Evolutionary conservation across 2,797 vertebrate genomes (phyloP), one percentile per base, ranked within the genome.

Genomic region (Diceros bicornis): DNA sequence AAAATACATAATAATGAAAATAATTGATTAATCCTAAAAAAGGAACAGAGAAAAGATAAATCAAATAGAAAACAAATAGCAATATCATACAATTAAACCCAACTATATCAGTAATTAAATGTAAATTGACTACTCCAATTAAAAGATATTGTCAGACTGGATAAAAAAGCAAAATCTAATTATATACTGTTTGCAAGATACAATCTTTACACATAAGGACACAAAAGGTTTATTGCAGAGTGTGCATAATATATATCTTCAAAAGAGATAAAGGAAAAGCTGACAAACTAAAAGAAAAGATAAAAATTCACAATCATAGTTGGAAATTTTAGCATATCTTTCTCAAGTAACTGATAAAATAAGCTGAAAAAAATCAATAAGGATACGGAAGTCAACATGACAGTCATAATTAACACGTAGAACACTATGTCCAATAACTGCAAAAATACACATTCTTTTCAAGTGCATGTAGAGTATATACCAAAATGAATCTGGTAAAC

Each of bases 1-100:
- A 94, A 96, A 87, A 90, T 89, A 66, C 37, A 2, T 50, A 91
- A 82, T 71, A 91, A 93, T 85, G 29, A 96, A 96, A 96, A 96
- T 47, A 74, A 96, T 69, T 25, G 32, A 84, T 84, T 81, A 32
- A 86, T 91, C 23, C 44, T 66, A 89, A 89, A 95, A 78, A 71
- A 69, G 41, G n/a, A 84, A 91, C 75, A 91, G 86, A 92, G 62
- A 71, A 92, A 91, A 89, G 34, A 50, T 41, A 89, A 87, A 52
- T 61, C n/a, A 93, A 93, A 69, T 87, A 74, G 75, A 95, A 96
- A 95, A 85, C 27, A 91, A 93, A 83, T 29, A 91, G 32, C 37
- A 94, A 77, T 9, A 78, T 72, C 61, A 87, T 82, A 72, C 79
- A 86, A 88, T 97, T 94, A 96, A 96, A 90, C 6, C 41, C 4